Conservation (phyloP, 2,888 invertebrate species). For the Agrotis exclamationis region DNA sequence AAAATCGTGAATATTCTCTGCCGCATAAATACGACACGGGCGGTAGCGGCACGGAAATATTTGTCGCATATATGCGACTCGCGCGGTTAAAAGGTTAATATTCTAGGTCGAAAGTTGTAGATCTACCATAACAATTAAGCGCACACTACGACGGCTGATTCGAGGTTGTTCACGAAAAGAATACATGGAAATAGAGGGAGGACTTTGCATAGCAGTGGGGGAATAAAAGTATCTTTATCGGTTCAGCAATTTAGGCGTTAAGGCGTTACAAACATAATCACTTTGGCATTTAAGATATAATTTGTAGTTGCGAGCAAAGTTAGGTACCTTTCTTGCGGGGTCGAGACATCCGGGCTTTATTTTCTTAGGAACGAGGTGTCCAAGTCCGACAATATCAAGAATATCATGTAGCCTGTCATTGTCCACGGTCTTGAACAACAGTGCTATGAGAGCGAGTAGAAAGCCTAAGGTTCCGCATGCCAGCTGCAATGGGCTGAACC, state of each 20-base stretch:
- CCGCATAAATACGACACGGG: too few species aligned
- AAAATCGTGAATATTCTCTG: too few species aligned
- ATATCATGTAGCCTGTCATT: slow-evolving; percentile 22
- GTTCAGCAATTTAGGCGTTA: too few species aligned
- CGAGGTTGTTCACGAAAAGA: too few species aligned
- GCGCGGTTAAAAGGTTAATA: too few species aligned
- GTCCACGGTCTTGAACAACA: slow-evolving; percentile 40
- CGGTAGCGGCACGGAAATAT: too few species aligned
- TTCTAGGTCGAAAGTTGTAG: too few species aligned
- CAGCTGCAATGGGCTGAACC: slow-evolving; percentile 18
- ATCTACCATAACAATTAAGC: too few species aligned
- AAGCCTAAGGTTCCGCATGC: slow-evolving; percentile 40
- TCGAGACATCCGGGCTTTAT: not conserved
- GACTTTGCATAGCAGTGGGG: not conserved
- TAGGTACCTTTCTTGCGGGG: slow-evolving; percentile 32
- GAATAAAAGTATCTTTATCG: not conserved
- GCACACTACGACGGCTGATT: too few species aligned
- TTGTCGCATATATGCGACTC: too few species aligned
- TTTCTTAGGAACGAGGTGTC: slow-evolving; percentile 34
- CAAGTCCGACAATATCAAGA: slow-evolving; percentile 54
- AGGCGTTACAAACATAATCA: too few species aligned
- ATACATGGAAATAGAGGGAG: too few species aligned
- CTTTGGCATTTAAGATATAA: not conserved
- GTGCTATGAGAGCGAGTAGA: slow-evolving; percentile 25
- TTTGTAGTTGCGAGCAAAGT: slow-evolving; percentile 9